These are phyloP conservation scores for Mus pahari DNA, from an alignment of 2,113 vertebrate genomes.

Conservation along the genomic window DNA sequence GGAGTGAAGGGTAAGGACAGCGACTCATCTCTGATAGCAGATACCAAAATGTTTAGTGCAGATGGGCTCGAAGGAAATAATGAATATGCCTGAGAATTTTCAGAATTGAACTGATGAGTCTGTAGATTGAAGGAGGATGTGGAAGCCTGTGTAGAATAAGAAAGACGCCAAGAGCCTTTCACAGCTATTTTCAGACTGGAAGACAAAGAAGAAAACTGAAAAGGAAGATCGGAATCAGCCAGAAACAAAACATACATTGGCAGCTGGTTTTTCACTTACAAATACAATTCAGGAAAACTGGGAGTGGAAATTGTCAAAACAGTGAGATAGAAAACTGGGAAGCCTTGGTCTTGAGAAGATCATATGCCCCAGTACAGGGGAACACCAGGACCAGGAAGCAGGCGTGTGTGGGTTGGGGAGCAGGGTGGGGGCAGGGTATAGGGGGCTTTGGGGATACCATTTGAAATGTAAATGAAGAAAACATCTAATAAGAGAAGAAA, in stretches of 20 bases:
- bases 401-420: too few species aligned
- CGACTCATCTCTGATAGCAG: neutral
- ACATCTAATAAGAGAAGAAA: too few species aligned
- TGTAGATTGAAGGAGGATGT: neutral
- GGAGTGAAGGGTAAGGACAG: neutral
- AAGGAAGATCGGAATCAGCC: neutral
- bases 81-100: neutral
- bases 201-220: neutral
- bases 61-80: neutral
- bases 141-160: neutral
- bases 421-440: too few species aligned
- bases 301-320: neutral
- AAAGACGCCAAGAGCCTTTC: neutral
- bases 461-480: too few species aligned
- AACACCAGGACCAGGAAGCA: too few species aligned
- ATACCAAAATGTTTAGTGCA: neutral
- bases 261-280: neutral
- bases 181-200: neutral
- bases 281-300: neutral
- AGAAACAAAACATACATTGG: neutral
- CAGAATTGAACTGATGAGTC: neutral
- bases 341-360: too few species aligned
- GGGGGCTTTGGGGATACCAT: too few species aligned
- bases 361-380: too few species aligned
- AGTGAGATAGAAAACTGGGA: neutral